Evolutionary conservation across 2,113 vertebrate genomes (phyloP).

Genomic region (Cyphomyrus discorhynchus): DNA sequence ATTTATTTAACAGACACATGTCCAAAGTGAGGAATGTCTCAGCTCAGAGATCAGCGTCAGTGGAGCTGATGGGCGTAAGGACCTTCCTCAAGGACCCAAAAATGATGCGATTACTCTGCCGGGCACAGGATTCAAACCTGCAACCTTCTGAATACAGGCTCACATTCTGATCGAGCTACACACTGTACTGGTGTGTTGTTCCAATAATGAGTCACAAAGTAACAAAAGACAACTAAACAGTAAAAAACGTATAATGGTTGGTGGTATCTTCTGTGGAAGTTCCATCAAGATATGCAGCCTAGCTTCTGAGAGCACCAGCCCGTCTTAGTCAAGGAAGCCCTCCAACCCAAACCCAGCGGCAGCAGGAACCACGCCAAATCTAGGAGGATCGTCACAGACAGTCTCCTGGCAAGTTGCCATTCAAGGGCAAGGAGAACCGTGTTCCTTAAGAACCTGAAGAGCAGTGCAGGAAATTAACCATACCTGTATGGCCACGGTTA

Average conservation of each 20-base stretch:
- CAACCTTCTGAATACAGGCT: neutral
- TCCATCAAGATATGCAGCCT: neutral
- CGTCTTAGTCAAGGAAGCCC: neutral
- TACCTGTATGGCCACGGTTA: conserved; percentile 92
- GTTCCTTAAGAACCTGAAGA: neutral
- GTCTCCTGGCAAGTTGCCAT: neutral
- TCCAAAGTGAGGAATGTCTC: neutral
- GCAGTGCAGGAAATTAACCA: neutral
- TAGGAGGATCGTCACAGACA: neutral
- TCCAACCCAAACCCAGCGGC: neutral
- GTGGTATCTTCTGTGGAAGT: neutral
- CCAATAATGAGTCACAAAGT: neutral
- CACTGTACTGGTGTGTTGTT: neutral
- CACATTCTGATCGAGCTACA: neutral
- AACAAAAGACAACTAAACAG: neutral
- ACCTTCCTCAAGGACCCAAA: neutral
- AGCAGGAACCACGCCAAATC: neutral
- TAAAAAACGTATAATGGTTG: neutral
- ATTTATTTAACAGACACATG: neutral
- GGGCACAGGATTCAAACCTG: neutral
- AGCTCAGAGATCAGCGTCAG: neutral
- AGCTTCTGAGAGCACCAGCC: neutral
- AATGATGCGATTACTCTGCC: neutral
- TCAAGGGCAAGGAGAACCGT: neutral
- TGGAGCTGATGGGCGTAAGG: neutral